phyloP scores from a whole-genome alignment of 1,140 invertebrate genomes.

The Nylanderia fulva region DNA sequence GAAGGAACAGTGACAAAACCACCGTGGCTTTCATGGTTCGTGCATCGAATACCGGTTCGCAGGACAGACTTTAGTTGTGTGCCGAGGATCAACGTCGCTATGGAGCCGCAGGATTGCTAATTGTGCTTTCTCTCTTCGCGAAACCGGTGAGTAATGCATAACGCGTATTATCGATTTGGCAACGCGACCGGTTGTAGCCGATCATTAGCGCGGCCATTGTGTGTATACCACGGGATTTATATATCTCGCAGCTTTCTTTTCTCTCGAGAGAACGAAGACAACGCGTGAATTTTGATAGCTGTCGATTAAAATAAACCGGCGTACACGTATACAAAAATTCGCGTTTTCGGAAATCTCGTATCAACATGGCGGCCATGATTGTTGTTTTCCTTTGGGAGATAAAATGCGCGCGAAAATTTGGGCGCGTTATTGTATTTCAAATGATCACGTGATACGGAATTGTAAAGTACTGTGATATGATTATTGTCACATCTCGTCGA shows the following conservation, averaged over 20 bases:
- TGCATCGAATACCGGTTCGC: not conserved
- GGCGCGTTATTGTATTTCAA: too few relatives aligned
- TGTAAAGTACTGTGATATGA: not conserved
- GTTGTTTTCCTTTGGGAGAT: not conserved
- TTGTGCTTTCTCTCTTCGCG: constrained; percentile 5
- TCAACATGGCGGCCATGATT: not conserved
- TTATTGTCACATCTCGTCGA: not conserved
- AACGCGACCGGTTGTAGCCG: not conserved
- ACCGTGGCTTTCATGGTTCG: not conserved
- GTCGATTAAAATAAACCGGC: not conserved
- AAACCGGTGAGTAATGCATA: constrained; percentile 34
- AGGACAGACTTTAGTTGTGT: constrained; percentile 1
- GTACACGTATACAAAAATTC: not conserved
- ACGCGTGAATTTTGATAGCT: not conserved
- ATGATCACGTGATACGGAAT: too few relatives aligned
- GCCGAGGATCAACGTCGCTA: not conserved
- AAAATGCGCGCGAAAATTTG: not conserved
- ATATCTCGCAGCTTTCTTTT: not conserved
- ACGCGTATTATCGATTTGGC: not conserved
- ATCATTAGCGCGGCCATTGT: not conserved
- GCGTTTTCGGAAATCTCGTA: not conserved
- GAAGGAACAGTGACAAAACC: not conserved
- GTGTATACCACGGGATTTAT: too few relatives aligned
- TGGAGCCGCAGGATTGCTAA: constrained; percentile 40
- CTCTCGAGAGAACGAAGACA: not conserved